Evolutionary conservation across 2,888 invertebrate genomes (phyloP), one percentile per base, ranked within the genome.

Genomic region (Falcaria lacertinaria): DNA sequence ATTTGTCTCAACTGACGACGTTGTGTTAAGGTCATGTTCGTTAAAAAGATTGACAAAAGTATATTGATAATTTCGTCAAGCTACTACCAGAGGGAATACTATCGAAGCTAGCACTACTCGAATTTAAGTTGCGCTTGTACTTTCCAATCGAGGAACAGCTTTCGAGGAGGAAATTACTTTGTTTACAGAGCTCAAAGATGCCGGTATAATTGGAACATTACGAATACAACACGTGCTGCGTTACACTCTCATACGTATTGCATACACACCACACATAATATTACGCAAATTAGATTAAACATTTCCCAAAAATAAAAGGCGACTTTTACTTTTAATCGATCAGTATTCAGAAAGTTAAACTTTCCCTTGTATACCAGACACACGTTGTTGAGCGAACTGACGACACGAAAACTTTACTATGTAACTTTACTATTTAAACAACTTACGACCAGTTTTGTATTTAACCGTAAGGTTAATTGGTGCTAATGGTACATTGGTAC

Each of bases 261-360:
- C 57, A 52, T 52, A 58, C 63, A 61, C n/a, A n/a, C n/a, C n/a
- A n/a, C n/a, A 60, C 53, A 60, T 62, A 63, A 55, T 60, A 65
- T 78, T 74, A 77, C 69, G 67, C 67, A 69, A 72, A 75, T 66
- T 60, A 48, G 41, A 48, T 57, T 54, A 64, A 60, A 60, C 45
- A 52, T 55, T 64, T 58, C 45, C 58, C 57, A 65, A 67, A 69
- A 54, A 56, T 48, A 57, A 52, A 54, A 50, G 52, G 45, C 43
- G 57, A 80, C 80, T 84, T 80, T 85, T 83, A 83, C 82, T 84
- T 83, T 82, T 77, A 77, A 77, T 77, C 74, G 68, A 82, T 81
- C 74, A 78, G 70, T 76, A 83, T 82, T 80, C 81, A 73, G 81
- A 80, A 79, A 80, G 79, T 74, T 61, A 52, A 65, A 78, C 82